Percentiles rank a stretch among this genome's conserved stretches.
phyloP scores from a whole-genome alignment of 2,113 vertebrate genomes.

The Glaucomys volans region DNA sequence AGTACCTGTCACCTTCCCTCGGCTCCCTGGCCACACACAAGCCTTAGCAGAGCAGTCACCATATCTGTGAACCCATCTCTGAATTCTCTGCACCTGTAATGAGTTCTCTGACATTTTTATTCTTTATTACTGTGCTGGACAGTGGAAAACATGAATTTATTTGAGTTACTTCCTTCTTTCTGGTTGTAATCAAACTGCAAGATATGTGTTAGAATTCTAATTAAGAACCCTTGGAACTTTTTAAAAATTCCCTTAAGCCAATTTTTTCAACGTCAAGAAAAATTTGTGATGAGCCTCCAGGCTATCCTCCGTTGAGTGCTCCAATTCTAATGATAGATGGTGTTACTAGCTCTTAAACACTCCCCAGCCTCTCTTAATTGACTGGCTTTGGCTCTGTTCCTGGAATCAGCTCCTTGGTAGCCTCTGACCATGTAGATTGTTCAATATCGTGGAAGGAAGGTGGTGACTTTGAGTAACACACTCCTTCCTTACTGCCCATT shows the following conservation, averaged over 20 bases:
- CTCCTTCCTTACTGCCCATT: constrained; percentile 63
- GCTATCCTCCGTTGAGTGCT: constrained; percentile 56
- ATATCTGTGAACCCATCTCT: not conserved
- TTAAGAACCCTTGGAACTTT: constrained; percentile 78
- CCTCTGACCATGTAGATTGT: constrained; percentile 70
- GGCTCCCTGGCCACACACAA: not conserved
- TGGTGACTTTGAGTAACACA: constrained; percentile 74
- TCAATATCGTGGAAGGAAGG: constrained; percentile 72
- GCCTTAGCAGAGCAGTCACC: not conserved
- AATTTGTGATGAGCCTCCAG: constrained; percentile 69
- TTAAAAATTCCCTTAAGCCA: constrained; percentile 71
- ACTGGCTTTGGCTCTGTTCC: constrained; percentile 85
- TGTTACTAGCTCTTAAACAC: constrained; percentile 83
- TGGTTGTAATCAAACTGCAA: constrained; percentile 47
- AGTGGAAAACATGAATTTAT: not conserved
- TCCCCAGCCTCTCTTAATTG: constrained; percentile 84
- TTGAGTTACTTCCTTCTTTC: constrained; percentile 49
- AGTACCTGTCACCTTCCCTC: too few relatives aligned
- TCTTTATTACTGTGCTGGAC: not conserved
- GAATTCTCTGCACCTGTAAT: not conserved
- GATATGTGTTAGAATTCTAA: constrained; percentile 72
- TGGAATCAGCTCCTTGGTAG: constrained; percentile 82
- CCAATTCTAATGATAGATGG: constrained; percentile 78
- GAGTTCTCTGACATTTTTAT: not conserved
- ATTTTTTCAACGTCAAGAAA: constrained; percentile 74